Percentiles rank a stretch among this genome's conserved stretches.
Evolutionary conservation across 2,888 invertebrate genomes (phyloP).

Genomic region (Cynaeus angustus): DNA sequence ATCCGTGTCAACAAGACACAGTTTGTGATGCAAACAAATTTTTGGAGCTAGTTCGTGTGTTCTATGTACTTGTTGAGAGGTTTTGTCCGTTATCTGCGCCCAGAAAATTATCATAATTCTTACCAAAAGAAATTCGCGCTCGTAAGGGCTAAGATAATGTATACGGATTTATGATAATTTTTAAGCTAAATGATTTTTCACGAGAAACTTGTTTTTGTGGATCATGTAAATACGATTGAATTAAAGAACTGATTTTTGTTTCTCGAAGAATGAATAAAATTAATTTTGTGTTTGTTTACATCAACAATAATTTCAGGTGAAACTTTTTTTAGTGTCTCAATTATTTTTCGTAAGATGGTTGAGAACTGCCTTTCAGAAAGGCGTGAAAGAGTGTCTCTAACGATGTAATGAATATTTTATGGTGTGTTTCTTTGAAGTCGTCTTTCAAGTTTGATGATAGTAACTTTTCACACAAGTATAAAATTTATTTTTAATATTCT

Average conservation of each 20-base stretch:
- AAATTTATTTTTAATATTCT: conserved; percentile 47
- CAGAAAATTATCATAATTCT: conserved; percentile 20
- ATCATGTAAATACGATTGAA: conserved; percentile 44
- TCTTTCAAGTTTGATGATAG: conserved; percentile 51
- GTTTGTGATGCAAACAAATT: too few relatives aligned
- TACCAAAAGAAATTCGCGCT: not conserved
- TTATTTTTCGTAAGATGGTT: conserved; percentile 51
- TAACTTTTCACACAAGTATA: conserved; percentile 42
- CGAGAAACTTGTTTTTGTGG: conserved; percentile 35
- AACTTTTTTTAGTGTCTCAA: conserved; percentile 54
- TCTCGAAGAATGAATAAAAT: too few relatives aligned
- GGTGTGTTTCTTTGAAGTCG: conserved; percentile 55
- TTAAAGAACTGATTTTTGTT: too few relatives aligned
- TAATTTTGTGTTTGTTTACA: too few relatives aligned
- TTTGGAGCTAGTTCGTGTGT: too few relatives aligned
- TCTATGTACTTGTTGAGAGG: too few relatives aligned
- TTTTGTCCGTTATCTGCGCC: not conserved
- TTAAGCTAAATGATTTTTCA: conserved; percentile 45
- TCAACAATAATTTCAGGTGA: too few relatives aligned
- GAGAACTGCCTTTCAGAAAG: conserved; percentile 43
- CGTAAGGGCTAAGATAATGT: conserved; percentile 11
- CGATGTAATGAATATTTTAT: conserved; percentile 58
- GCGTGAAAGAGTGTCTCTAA: conserved; percentile 53
- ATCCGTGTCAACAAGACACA: too few relatives aligned
- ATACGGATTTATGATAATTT: conserved; percentile 44